phyloP scores from a whole-genome alignment of 2,113 vertebrate genomes.

The Burhinus bistriatus region DNA sequence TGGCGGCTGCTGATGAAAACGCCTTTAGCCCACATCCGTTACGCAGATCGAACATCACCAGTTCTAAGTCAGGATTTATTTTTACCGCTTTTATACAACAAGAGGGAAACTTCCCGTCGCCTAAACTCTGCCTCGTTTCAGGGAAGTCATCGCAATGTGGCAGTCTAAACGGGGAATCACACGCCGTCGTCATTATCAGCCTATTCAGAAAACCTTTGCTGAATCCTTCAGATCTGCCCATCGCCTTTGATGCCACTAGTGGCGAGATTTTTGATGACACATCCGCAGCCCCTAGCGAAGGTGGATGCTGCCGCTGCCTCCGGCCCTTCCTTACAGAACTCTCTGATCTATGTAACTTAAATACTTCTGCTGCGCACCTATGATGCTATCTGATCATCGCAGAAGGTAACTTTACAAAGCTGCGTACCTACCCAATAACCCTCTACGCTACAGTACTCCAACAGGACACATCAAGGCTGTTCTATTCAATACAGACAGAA shows the following conservation, averaged over 20 bases:
- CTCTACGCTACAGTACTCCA: not conserved
- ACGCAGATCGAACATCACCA: not conserved
- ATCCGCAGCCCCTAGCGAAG: not conserved
- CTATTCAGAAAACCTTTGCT: constrained; percentile 14
- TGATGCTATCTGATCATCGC: not conserved
- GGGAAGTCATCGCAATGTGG: not conserved
- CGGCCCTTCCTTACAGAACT: not conserved
- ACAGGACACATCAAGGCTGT: not conserved
- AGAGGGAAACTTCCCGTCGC: not conserved
- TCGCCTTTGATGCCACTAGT: constrained; percentile 31
- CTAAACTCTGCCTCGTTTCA: not conserved
- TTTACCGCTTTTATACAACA: not conserved
- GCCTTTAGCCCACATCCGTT: not conserved
- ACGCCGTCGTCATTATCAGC: not conserved
- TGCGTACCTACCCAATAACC: not conserved
- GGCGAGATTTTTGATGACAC: not conserved
- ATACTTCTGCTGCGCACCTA: not conserved
- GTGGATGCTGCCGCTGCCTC: not conserved
- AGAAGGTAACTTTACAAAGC: not conserved
- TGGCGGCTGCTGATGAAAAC: not conserved
- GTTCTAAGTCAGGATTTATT: not conserved
- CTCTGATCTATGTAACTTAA: constrained; percentile 7
- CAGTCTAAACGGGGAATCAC: constrained; percentile 20
- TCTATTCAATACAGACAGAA: not conserved
- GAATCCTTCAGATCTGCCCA: not conserved